Base-by-base conservation (phyloP, 64 coral and sea anemone genomes). In the Dendronephthya gigantea region DNA sequence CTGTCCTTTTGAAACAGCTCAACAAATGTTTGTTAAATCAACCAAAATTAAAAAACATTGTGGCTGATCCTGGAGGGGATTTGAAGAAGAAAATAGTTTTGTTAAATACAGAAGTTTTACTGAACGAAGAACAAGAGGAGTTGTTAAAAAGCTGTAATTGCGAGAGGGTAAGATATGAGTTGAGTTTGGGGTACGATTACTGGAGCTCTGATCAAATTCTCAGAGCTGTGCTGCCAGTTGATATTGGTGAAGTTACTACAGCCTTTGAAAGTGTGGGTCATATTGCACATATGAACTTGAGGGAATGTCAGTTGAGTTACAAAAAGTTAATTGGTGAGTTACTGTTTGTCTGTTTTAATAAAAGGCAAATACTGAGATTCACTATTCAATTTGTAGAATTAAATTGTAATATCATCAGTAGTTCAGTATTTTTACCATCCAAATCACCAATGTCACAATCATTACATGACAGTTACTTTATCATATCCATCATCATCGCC, bases 221-320 rank as follows among this genome's bases (percentile, higher is more conserved):
- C 3, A 91, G 90, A 58, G 92, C 91, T 7, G 50, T 91, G 14
- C 89, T 98, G n/a, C 95, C 95, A 2, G 68, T 52, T 45, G 92
- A 93, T 47, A 90, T 93, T n/a, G 70, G 37, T 30, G 95, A 98
- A 83, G 82, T 98, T 3, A 92, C 95, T 7, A 87, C 92, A 32
- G 88, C 89, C 4, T 98, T 98, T 91, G 95, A 98, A 86, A 92
- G 92, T 49, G 89, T 98, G 23, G 95, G 95, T 35, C 95, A 98
- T 82, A 92, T 98, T 86, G 95, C 95, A 11, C 95, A 98, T 49
- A 55, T 98, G 13, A 98, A 98, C 62, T 83, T 98, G 23, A 75
- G 95, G 34, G 95, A 93, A 36, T 81, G 74, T 16, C 95, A 93
- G 62, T 49, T 93, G 48, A 82, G 86, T 51, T 98, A 88, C 50